Evolutionary conservation across 2,797 vertebrate species (phyloP), one percentile per base, ranked within the genome.

Genomic region (Micromesistius poutassou): DNA sequence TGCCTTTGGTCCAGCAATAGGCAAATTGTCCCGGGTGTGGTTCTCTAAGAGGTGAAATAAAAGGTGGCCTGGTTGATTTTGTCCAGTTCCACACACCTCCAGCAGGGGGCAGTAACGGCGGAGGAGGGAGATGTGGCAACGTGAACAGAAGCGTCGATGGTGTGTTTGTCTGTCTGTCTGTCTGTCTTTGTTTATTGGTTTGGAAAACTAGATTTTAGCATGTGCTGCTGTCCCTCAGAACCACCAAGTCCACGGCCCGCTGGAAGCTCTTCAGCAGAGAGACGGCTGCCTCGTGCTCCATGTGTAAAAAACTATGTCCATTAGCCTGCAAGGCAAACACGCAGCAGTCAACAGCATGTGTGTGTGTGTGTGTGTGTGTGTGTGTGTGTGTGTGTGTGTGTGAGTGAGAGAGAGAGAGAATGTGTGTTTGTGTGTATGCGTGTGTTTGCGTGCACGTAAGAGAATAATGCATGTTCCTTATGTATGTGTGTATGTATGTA

Each of bases 1-100:
- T 96, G 97, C 97, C 97, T 97, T 98, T 98, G 97, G 96, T 98
- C 97, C 98, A 98, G 98, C 98, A 99, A 98, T 97, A 97, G 98
- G 98, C 97, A 99, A 97, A 96, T 93, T 89, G 89, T 79, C 87
- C 91, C 84, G 38, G 85, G 78, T 85, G 77, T 88, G 75, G 88
- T 91, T 82, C 87, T 85, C 79, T 85, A 86, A 80, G 87, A 38
- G 22, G 40, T 19, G 25, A 73, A 73, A 40, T 25, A 73, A 73
- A 28, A 89, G 81, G 81, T 88, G 81, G 82, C 85, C 89, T 88
- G 75, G 85, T 50, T 87, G 87, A 87, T 90, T 86, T 80, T 87
- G 80, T 72, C 85, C 89, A 88, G 88, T 85, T 90, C 89, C 87
- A 88, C 88, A 28, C 82, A 78, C 89, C 88, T 85, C 87, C 89